These are phyloP conservation scores for Dendrophyllia cribrosa DNA, from an alignment of 64 coral and sea anemone species.

Conservation along the genomic window DNA sequence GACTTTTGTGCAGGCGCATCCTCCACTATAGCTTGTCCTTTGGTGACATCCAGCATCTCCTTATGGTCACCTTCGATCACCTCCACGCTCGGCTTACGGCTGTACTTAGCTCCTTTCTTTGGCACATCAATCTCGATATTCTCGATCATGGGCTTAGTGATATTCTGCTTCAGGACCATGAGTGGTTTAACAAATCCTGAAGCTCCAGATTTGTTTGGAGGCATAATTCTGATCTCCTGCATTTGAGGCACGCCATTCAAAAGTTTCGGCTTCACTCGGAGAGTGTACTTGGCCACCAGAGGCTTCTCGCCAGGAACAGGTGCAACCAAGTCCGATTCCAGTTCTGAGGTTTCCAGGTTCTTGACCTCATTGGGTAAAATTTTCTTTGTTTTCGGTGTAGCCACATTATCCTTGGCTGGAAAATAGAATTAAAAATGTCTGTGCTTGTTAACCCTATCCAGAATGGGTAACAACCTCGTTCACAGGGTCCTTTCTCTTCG, in stretches of 20 bases:
- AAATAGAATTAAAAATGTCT: neutral
- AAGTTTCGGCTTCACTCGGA: conserved; percentile 86
- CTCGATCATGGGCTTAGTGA: conserved; percentile 94
- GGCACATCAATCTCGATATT: conserved; percentile 96
- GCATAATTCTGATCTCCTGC: conserved; percentile 86
- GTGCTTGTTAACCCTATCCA: too few species aligned
- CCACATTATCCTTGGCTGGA: conserved; percentile 20
- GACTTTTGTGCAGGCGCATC: conserved; percentile 2
- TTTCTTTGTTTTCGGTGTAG: neutral
- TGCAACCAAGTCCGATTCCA: conserved; percentile 79
- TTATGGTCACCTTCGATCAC: conserved; percentile 55
- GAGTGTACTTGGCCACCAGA: conserved; percentile 81
- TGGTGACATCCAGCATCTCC: conserved; percentile 3
- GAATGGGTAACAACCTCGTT: too few species aligned
- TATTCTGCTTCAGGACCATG: conserved; percentile 76
- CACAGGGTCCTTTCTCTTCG: too few species aligned
- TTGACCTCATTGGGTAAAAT: conserved; percentile 70
- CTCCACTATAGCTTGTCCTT: conserved; percentile 53
- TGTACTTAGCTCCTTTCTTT: conserved; percentile 78
- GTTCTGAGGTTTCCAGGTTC: conserved; percentile 58
- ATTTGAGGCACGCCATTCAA: conserved; percentile 84
- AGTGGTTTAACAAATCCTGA: conserved; percentile 63
- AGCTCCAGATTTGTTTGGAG: conserved; percentile 63
- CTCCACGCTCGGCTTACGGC: conserved; percentile 81
- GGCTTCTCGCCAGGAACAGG: conserved; percentile 73